phyloP scores from a whole-genome alignment of 2,797 vertebrate genomes.

The Clarias platycephalus region DNA sequence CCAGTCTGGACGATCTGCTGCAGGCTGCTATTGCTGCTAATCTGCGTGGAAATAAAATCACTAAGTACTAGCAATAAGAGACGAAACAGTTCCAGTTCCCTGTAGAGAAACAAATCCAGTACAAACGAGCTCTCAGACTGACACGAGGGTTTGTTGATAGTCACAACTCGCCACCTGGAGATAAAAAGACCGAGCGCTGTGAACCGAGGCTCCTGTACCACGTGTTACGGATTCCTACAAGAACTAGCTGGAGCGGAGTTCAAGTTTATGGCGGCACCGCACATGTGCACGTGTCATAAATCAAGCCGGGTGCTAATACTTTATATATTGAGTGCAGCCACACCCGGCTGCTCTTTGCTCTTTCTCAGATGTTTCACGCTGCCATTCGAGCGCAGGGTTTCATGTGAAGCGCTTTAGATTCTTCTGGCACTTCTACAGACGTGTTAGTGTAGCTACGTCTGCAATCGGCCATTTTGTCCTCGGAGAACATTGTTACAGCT shows the following conservation, averaged over 20 bases:
- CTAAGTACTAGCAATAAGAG: not conserved
- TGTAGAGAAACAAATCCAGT: not conserved
- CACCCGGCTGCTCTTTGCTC: not conserved
- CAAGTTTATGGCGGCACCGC: not conserved
- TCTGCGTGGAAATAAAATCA: not conserved
- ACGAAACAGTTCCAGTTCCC: not conserved
- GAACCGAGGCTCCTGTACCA: not conserved
- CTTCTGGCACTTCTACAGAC: not conserved
- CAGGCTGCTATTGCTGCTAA: not conserved
- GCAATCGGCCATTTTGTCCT: not conserved
- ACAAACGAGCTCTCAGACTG: not conserved
- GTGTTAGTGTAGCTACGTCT: not conserved
- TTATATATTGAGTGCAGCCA: not conserved
- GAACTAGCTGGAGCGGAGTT: not conserved
- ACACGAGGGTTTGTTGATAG: not conserved
- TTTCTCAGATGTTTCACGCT: not conserved
- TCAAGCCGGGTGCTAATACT: not conserved
- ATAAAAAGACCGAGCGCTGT: not conserved
- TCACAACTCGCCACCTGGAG: not conserved
- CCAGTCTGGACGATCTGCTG: not conserved
- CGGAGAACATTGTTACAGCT: not conserved
- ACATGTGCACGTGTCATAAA: not conserved
- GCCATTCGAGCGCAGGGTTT: no score
- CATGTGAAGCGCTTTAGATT: not conserved
- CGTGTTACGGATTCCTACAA: no score